Evolutionary conservation across 2,113 vertebrate species (phyloP).

Genomic region (Perognathus longimembris): DNA sequence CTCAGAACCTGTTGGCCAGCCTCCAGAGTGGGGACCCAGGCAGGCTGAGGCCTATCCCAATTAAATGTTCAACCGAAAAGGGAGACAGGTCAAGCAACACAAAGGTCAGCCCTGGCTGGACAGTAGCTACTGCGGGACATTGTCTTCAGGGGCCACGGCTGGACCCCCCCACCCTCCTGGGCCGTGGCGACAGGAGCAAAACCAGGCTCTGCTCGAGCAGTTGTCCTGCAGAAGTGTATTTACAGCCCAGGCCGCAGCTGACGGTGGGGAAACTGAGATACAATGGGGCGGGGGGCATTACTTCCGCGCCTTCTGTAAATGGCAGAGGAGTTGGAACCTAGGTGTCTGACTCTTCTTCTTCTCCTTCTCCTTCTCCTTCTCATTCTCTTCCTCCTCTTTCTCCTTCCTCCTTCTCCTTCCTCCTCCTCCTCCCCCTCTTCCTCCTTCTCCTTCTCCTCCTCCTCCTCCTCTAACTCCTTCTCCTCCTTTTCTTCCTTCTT

Average conservation of each 20-base stretch:
- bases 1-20: conserved; percentile 18
- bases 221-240: background rate
- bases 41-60: conserved; percentile 45
- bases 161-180: background rate
- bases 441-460: too few relatives aligned
- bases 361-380: too few relatives aligned
- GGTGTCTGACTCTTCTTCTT: background rate
- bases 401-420: too few relatives aligned
- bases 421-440: too few relatives aligned
- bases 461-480: too few relatives aligned
- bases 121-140: background rate
- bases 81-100: conserved; percentile 52
- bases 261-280: background rate
- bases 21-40: conserved; percentile 2
- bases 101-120: conserved; percentile 15
- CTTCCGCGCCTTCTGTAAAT: accelerated
- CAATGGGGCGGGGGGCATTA: too few relatives aligned
- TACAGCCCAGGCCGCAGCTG: accelerated
- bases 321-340: background rate
- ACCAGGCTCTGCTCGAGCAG: accelerated
- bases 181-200: accelerated
- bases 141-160: background rate
- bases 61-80: conserved; percentile 60
- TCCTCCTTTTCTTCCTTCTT: too few relatives aligned
- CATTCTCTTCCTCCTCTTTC: too few relatives aligned